Conservation (phyloP, 2,888 invertebrate species). For the Autographa gamma region DNA sequence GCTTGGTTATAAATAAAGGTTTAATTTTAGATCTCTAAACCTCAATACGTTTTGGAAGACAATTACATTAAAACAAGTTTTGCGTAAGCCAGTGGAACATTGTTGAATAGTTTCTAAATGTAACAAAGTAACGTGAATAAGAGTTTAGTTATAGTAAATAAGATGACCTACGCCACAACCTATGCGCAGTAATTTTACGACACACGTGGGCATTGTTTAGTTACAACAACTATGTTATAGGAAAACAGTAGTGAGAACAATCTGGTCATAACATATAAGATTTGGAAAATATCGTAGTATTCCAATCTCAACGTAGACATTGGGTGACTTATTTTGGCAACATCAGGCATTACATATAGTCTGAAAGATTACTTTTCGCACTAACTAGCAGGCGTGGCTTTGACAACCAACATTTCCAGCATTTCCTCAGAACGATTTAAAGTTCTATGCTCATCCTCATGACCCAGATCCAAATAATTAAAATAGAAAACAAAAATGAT, state of each 20-base stretch:
- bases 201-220: neutral
- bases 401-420: too few species aligned
- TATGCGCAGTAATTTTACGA: neutral
- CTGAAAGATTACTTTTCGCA: too few species aligned
- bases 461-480: constrained; percentile 6
- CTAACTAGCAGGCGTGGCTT: too few species aligned
- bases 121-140: constrained; percentile 26
- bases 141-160: neutral
- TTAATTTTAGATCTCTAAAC: constrained; percentile 69
- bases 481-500: constrained; percentile 39
- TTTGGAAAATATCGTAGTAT: neutral
- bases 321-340: too few species aligned
- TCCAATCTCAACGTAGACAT: neutral
- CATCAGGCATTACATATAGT: too few species aligned
- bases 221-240: neutral
- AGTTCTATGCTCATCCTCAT: neutral
- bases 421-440: too few species aligned
- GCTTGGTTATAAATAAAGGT: constrained; percentile 64
- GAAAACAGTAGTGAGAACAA: neutral
- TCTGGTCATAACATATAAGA: neutral
- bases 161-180: neutral
- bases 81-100: constrained; percentile 31
- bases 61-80: constrained; percentile 54
- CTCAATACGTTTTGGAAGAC: constrained; percentile 66
- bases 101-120: constrained; percentile 17